Base-by-base conservation (phyloP, 1,140 invertebrate genomes). In the Ceratosolen solmsi region DNA sequence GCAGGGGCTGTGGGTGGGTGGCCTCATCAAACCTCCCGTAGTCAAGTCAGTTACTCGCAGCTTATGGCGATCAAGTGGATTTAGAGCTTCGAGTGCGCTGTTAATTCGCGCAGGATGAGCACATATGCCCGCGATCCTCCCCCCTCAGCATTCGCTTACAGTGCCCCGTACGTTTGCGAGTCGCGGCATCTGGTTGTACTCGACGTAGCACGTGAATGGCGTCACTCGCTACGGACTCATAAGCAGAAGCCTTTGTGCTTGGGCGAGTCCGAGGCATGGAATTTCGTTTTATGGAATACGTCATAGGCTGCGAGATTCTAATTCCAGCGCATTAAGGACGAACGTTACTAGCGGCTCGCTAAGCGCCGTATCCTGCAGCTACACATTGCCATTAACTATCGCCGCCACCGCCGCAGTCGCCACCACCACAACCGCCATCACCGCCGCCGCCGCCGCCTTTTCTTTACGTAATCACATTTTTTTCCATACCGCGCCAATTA, bases 181-280 rank as follows among this genome's bases (percentile, higher is more conserved):
- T 20, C 20, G 27, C 30, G 63, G 36, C 63, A 68, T 68, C 63
- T 68, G 63, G 63, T 68, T 68, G 33, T 38, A 68, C 63, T 68
- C 63, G 63, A 38, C 27, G 36, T 22, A 3, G 17, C 22, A 38
- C 63, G 63, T 22, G 33, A 38, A 38, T 38, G 36, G 63, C 63
- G 3, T 68, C 63, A 20, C 60, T 8, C 33, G 38, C 38, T 33
- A 68, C n/a, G 33, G n/a, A 33, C 20, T 68, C 27, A 4, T 38
- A 38, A 38, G 63, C 38, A 17, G 60, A 65, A 33, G 27, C 13
- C 63, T 68, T n/a, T 9, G 33, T 38, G 27, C 20, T n/a, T 17
- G 30, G 15, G 1, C 60, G n/a, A 25, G n/a, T 60, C 25, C 4
- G 5, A 60, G 56, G 5, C 56, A 27, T 63, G 60, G 60, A 63